Evolutionary conservation across 2,888 invertebrate genomes (phyloP), one percentile per base, ranked within the genome.

Genomic region (Baccha elongata): DNA sequence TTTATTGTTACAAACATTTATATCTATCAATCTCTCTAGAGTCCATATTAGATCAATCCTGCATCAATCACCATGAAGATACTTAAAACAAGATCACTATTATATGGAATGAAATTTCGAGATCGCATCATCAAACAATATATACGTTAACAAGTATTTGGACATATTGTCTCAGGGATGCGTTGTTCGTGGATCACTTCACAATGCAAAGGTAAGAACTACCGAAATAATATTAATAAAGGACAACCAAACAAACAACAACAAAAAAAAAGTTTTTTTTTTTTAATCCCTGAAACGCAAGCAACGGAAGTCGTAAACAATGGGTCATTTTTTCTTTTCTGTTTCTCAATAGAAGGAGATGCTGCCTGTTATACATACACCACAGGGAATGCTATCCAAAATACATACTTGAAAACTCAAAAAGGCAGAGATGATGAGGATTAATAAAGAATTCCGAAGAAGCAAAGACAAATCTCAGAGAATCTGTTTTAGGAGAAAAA

Each of bases 271-370:
- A 52, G 44, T 15, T 23, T 32, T 37, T 60, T 32, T 48, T 81
- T 46, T 65, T n/a, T n/a, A n/a, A 42, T 46, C 42, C 48, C 19
- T 60, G 50, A 69, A 75, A 67, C 69, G 60, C 42, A 55, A 72
- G 76, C 81, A 72, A 72, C 81, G 81, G 81, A 83, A 83, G 81
- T 83, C 76, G 81, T 83, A 83, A 83, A 83, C 81, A 83, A 83
- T 76, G 81, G 71, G 67, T 72, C 76, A 76, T 53, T 62, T 72
- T 76, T 76, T 72, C 71, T 46, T 23, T 50, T 44, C 48, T 68
- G 72, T n/a, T 37, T 37, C 60, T 72, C 60, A 76, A 75, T 81
- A 72, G 62, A 76, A 40, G 52, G 53, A 19, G 68, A 68, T 68
- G 68, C 44, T 72, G 72, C 53, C 42, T 69, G 62, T 35, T 40